Conservation (phyloP, 92 coral and sea anemone genomes). For the Nematostella vectensis region DNA sequence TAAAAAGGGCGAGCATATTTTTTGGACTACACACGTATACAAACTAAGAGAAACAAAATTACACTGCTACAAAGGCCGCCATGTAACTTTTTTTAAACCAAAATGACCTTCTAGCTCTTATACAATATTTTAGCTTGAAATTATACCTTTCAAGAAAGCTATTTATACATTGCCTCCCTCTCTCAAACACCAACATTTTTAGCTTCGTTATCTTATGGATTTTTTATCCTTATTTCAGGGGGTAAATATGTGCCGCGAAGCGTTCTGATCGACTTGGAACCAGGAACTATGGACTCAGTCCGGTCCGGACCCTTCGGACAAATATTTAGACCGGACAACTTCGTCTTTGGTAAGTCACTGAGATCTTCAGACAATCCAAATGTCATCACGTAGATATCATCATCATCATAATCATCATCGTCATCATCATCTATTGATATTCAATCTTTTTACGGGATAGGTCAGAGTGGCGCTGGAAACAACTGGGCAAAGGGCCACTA, state of each 20-base stretch:
- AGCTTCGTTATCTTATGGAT: not conserved
- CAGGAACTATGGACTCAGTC: slow-evolving; percentile 93
- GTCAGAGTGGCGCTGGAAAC: slow-evolving; percentile 89
- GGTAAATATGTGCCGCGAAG: slow-evolving; percentile 87
- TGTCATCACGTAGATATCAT: not conserved
- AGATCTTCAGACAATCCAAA: not conserved
- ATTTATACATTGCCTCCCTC: not conserved
- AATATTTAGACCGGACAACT: slow-evolving; percentile 86
- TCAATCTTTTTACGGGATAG: slow-evolving; percentile 15
- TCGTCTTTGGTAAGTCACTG: slow-evolving; percentile 68
- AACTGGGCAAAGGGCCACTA: slow-evolving; percentile 95
- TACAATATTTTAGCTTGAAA: not conserved
- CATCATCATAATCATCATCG: no score
- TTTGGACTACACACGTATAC: no score
- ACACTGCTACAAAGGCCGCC: no score
- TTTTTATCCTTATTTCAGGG: slow-evolving; percentile 32
- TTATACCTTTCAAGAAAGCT: no score
- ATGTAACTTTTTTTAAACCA: not conserved
- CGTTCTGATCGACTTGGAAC: slow-evolving; percentile 77
- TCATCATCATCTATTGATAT: no score
- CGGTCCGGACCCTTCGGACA: slow-evolving; percentile 93
- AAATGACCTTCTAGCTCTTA: not conserved
- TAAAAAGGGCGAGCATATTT: no score
- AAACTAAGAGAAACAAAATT: no score
- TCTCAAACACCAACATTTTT: not conserved